phyloP scores from a whole-genome alignment of 1,140 invertebrate species.

The Bombus consobrinus region DNA sequence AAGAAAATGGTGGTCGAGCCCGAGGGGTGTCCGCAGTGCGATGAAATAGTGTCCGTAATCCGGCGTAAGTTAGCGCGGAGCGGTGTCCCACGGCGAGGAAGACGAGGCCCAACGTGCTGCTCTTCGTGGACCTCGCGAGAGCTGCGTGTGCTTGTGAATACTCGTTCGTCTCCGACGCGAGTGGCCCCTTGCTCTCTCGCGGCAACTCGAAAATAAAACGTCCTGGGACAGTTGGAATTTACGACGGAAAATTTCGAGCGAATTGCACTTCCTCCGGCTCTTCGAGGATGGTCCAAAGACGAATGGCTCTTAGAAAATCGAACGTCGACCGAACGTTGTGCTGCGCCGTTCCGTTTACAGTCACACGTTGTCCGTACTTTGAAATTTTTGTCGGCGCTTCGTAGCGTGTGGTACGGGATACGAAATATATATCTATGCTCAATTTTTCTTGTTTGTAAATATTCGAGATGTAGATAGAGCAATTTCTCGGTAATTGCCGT shows the following conservation, averaged over 20 bases:
- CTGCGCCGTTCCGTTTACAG: not conserved
- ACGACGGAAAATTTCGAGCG: conserved; percentile 21
- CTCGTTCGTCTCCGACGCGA: not conserved
- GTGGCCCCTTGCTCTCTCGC: not conserved
- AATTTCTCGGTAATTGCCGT: too few species aligned
- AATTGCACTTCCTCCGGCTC: not conserved
- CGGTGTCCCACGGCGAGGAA: conserved; percentile 70
- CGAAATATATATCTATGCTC: not conserved
- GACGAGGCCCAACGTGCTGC: conserved; percentile 44
- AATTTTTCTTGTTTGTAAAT: not conserved
- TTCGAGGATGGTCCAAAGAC: not conserved
- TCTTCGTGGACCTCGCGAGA: conserved; percentile 25
- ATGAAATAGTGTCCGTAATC: conserved; percentile 71
- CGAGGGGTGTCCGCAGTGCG: conserved; percentile 45
- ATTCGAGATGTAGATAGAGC: not conserved
- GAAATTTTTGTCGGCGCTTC: not conserved
- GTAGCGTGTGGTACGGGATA: not conserved
- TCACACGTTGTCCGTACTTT: not conserved
- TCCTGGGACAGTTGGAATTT: not conserved
- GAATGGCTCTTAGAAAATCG: not conserved
- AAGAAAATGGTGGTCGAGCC: conserved; percentile 37
- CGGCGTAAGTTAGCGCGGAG: conserved; percentile 68
- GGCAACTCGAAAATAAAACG: conserved; percentile 22
- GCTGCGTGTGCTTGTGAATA: conserved; percentile 36
- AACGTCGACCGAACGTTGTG: not conserved